Conservation (phyloP, 2,888 invertebrate species). For the Merodon equestris region DNA sequence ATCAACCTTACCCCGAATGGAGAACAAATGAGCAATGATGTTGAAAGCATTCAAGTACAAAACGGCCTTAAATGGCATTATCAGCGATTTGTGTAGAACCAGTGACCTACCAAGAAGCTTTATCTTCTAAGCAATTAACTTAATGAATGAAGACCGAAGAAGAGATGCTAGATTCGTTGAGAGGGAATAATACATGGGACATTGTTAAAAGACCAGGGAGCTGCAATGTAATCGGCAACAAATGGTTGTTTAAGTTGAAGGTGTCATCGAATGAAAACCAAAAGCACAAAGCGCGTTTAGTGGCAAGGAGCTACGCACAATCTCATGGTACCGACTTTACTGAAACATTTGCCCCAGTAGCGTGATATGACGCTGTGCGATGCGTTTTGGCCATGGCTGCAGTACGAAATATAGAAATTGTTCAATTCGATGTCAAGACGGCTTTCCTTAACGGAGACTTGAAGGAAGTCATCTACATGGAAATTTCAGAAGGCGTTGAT, state of each 20-base stretch:
- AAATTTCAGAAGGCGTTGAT: too few relatives aligned
- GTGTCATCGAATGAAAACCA: slow-evolving; percentile 24
- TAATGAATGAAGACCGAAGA: slow-evolving; percentile 50
- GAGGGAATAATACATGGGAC: slow-evolving; percentile 65
- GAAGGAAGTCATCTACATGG: too few relatives aligned
- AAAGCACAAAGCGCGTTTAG: slow-evolving; percentile 63
- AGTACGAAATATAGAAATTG: slow-evolving; percentile 43
- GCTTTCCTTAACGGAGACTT: too few relatives aligned
- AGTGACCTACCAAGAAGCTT: not conserved
- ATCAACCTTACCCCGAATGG: too few relatives aligned
- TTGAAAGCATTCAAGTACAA: too few relatives aligned
- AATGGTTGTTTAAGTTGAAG: slow-evolving; percentile 67
- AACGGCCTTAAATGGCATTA: not conserved
- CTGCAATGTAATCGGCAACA: slow-evolving; percentile 41
- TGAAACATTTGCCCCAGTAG: too few relatives aligned
- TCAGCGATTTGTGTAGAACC: too few relatives aligned
- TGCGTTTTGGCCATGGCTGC: slow-evolving; percentile 58
- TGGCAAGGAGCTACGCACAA: too few relatives aligned
- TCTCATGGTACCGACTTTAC: slow-evolving; percentile 64
- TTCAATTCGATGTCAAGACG: slow-evolving; percentile 68
- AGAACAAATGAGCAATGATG: too few relatives aligned
- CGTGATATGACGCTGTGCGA: not conserved
- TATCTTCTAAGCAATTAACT: slow-evolving; percentile 46
- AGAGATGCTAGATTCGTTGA: too few relatives aligned
- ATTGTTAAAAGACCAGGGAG: slow-evolving; percentile 34